A percentile compares a stretch with the other conserved stretches of the same genome.
Evolutionary conservation across 2,888 invertebrate species (phyloP).

Genomic region (Dasypogon diadema): DNA sequence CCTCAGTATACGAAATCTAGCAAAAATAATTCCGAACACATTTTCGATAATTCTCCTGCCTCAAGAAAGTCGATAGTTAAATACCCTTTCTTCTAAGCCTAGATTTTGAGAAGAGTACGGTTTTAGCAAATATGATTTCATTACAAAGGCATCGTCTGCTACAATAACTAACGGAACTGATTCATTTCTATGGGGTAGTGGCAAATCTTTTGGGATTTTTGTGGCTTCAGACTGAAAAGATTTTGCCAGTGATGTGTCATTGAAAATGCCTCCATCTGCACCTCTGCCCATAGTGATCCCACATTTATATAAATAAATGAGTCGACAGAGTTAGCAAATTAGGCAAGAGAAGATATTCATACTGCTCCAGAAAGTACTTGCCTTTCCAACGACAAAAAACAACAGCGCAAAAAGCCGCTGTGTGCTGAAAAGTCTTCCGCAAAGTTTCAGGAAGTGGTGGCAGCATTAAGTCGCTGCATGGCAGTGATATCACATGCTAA

Average conservation of each 20-base stretch:
- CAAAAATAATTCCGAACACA: conserved; percentile 31
- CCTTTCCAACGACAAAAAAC: not conserved
- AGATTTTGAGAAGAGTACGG: conserved; percentile 52
- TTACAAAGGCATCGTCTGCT: conserved; percentile 52
- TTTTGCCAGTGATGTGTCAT: conserved; percentile 32
- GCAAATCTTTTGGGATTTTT: conserved; percentile 45
- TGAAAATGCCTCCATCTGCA: conserved; percentile 43
- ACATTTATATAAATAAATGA: conserved; percentile 47
- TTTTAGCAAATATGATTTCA: conserved; percentile 56
- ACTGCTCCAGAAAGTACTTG: not conserved
- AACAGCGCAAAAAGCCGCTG: not conserved
- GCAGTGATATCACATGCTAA: not conserved
- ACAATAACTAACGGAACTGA: conserved; percentile 32
- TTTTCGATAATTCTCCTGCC: conserved; percentile 5
- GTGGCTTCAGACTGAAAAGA: not conserved
- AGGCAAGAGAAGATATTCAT: too few relatives aligned
- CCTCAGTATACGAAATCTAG: conserved; percentile 15
- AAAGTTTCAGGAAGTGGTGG: not conserved
- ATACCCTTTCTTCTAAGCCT: conserved; percentile 25
- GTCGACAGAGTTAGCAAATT: too few relatives aligned
- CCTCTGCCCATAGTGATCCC: conserved; percentile 9
- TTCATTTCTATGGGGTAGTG: conserved; percentile 1
- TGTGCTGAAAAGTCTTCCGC: not conserved
- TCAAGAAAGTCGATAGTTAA: conserved; percentile 46
- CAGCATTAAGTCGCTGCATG: not conserved